Conservation (phyloP, 2,113 vertebrate genomes). For the Caranx ignobilis region DNA sequence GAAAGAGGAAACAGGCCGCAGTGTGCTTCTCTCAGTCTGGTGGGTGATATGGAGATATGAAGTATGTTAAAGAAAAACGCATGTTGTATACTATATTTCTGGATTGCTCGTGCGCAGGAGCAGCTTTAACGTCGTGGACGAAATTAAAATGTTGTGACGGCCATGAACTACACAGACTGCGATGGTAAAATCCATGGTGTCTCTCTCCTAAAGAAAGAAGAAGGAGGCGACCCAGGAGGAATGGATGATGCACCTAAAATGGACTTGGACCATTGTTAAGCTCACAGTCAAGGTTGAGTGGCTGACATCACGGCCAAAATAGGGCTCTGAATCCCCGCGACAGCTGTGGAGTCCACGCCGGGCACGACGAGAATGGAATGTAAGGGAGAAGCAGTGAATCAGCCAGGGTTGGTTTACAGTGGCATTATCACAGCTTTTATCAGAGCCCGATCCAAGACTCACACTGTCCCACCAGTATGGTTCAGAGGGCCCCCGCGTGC, state of each 20-base stretch:
- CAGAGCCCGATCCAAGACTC: neutral
- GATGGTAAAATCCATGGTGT: neutral
- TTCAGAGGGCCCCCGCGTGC: neutral
- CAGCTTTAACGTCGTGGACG: no score
- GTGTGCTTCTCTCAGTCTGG: no score
- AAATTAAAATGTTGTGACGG: neutral
- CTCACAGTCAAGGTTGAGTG: conserved; percentile 53
- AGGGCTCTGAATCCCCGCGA: conserved; percentile 56
- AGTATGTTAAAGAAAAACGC: no score
- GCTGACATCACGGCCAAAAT: conserved; percentile 71
- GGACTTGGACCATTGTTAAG: conserved; percentile 69
- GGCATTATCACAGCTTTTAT: conserved; percentile 29
- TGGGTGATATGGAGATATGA: no score
- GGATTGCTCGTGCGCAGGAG: no score
- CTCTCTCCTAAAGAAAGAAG: neutral
- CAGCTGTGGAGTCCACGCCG: conserved; percentile 64
- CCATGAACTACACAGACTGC: neutral
- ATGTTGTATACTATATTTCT: no score
- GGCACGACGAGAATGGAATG: conserved; percentile 71
- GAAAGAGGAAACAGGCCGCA: neutral
- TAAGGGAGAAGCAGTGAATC: conserved; percentile 27
- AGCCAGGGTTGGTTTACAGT: conserved; percentile 56
- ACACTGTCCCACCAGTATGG: neutral
- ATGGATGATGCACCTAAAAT: conserved; percentile 59
- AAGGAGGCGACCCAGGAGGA: neutral